These are phyloP conservation scores for Psylliodes chrysocephalus DNA, from an alignment of 2,888 invertebrate genomes.

Conservation along the genomic window DNA sequence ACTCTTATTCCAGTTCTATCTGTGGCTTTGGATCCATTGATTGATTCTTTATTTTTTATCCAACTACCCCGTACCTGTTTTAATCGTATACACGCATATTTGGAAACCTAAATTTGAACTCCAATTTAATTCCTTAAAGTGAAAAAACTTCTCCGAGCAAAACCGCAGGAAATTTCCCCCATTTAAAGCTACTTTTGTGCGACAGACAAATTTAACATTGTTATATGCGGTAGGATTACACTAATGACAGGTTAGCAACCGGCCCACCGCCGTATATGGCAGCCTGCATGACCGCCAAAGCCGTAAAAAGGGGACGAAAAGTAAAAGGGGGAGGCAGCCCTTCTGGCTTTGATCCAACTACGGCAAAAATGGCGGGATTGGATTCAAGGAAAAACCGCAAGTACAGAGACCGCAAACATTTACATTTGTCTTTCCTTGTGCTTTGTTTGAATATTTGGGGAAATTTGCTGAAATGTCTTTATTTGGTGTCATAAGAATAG, in stretches of 20 bases:
- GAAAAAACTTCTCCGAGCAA: no score
- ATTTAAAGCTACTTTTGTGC: background rate
- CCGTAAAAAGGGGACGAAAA: background rate
- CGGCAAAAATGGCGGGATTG: background rate
- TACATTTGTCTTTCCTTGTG: background rate
- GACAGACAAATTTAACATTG: background rate
- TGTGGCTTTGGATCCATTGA: no score
- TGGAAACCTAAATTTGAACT: no score
- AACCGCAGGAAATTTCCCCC: background rate
- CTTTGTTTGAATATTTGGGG: background rate
- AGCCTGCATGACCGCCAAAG: background rate
- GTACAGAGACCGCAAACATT: background rate
- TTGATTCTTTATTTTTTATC: no score
- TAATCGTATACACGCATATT: no score
- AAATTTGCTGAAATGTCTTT: background rate
- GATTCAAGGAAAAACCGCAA: background rate
- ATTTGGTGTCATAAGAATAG: no score
- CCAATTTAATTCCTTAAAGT: no score
- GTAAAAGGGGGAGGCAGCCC: background rate
- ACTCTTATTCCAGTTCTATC: no score
- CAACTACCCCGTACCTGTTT: no score
- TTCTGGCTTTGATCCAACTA: background rate
- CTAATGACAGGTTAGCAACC: background rate
- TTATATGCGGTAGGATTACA: background rate
- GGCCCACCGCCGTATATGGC: background rate